Evolutionary conservation across 2,888 invertebrate genomes (phyloP).

Genomic region (Ennomos erosarius): DNA sequence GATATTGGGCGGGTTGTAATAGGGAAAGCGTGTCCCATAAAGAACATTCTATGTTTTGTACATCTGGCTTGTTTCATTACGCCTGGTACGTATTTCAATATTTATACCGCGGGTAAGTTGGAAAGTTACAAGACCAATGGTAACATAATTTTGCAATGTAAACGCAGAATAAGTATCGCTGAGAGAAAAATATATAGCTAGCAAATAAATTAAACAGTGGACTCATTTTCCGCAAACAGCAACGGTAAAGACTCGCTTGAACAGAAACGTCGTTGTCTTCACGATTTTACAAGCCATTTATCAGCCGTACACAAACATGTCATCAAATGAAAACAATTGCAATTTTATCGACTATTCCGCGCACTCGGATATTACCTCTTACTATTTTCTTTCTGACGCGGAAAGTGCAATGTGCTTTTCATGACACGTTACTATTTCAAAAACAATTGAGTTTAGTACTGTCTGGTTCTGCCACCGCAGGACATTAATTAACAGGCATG

Average conservation of each 20-base stretch:
- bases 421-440: neutral
- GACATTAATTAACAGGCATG: too few species aligned
- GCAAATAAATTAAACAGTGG: slow-evolving; percentile 29
- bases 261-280: slow-evolving; percentile 50
- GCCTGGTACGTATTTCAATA: slow-evolving; percentile 54
- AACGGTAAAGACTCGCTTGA: slow-evolving; percentile 42
- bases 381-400: slow-evolving; percentile 21
- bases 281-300: slow-evolving; percentile 59
- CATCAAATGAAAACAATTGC: slow-evolving; percentile 68
- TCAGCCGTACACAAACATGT: slow-evolving; percentile 64
- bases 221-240: slow-evolving; percentile 38
- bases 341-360: slow-evolving; percentile 52
- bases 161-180: slow-evolving; percentile 11
- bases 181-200: slow-evolving; percentile 23
- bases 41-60: slow-evolving; percentile 77
- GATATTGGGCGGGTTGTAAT: slow-evolving; percentile 67
- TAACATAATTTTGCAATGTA: slow-evolving; percentile 33
- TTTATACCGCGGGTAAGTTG: slow-evolving; percentile 48
- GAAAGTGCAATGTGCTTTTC: slow-evolving; percentile 3
- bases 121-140: slow-evolving; percentile 43
- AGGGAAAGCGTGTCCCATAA: slow-evolving; percentile 78
- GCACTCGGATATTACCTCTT: slow-evolving; percentile 42
- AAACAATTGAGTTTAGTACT: too few species aligned
- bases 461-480: too few species aligned
- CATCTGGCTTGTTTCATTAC: slow-evolving; percentile 79